Evolutionary conservation across 2,113 vertebrate species (phyloP).

Genomic region (Cyprinodon brontotheroides): DNA sequence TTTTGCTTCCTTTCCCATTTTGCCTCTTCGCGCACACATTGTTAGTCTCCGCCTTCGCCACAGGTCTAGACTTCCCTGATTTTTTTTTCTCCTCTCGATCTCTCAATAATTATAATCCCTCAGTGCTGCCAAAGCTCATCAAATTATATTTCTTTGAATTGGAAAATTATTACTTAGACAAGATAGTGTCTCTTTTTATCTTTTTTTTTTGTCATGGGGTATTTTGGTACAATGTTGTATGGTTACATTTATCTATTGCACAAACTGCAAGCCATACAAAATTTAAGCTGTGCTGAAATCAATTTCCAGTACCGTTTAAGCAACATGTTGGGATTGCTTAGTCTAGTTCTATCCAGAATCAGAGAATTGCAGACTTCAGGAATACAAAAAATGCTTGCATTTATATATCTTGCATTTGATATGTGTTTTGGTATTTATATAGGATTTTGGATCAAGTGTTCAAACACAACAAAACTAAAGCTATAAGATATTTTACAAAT

Average conservation of each 20-base stretch:
- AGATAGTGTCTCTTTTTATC: conserved; percentile 43
- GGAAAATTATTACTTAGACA: conserved; percentile 35
- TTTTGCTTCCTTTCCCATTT: conserved; percentile 69
- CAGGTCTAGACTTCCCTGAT: conserved; percentile 58
- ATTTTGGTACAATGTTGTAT: conserved; percentile 30
- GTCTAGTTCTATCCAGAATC: conserved; percentile 8
- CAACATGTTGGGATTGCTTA: conserved; percentile 36
- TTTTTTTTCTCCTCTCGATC: conserved; percentile 21
- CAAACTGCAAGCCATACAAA: conserved; percentile 17
- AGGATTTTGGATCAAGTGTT: too few relatives aligned
- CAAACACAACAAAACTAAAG: too few relatives aligned
- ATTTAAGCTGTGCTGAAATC: conserved; percentile 29
- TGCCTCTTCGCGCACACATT: conserved; percentile 58
- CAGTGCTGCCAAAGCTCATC: conserved; percentile 28
- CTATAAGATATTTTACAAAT: too few relatives aligned
- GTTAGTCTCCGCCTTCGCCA: conserved; percentile 37
- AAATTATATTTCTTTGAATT: conserved; percentile 45
- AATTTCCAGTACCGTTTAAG: conserved; percentile 42
- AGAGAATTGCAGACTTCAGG: conserved; percentile 20
- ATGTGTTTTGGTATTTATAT: too few relatives aligned
- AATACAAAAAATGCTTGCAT: conserved; percentile 6
- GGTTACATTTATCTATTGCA: conserved; percentile 31
- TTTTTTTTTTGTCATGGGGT: conserved; percentile 25
- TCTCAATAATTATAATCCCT: conserved; percentile 36
- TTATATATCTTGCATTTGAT: conserved; percentile 4